A percentile compares a stretch with the other conserved stretches of the same genome.
These are phyloP conservation scores for Eudemis profundana DNA, from an alignment of 2,888 invertebrate genomes.

Conservation along the genomic window DNA sequence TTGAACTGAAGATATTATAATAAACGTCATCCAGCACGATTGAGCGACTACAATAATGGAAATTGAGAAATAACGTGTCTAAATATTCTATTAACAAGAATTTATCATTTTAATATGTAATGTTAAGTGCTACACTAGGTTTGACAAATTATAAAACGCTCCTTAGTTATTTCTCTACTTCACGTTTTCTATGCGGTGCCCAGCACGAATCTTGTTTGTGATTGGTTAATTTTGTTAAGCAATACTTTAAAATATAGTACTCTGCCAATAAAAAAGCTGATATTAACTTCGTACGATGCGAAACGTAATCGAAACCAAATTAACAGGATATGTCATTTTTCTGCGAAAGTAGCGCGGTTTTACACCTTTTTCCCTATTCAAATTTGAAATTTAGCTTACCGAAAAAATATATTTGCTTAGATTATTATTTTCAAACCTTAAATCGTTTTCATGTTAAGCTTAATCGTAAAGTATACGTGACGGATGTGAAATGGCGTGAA, in stretches of 20 bases:
- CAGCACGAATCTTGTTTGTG: not conserved
- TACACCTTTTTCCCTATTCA: constrained; percentile 54
- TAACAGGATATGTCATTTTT: constrained; percentile 50
- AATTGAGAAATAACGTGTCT: no score
- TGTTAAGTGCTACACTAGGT: no score
- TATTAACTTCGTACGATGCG: not conserved
- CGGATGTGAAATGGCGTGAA: constrained; percentile 34
- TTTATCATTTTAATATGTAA: no score
- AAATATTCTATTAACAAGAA: no score
- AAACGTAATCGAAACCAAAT: no score
- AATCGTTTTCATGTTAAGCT: not conserved
- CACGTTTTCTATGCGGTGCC: not conserved
- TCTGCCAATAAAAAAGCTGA: constrained; percentile 1
- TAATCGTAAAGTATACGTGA: constrained; percentile 11
- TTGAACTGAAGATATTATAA: no score
- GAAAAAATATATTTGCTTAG: constrained; percentile 32
- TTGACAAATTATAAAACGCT: no score
- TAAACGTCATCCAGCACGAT: no score
- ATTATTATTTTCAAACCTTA: constrained; percentile 13
- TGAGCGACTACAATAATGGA: no score
- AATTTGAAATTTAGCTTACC: constrained; percentile 59
- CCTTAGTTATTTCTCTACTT: no score
- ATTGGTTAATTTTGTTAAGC: not conserved
- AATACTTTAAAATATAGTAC: not conserved
- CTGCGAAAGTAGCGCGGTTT: constrained; percentile 72